A percentile compares a stretch with the other conserved stretches of the same genome.
Evolutionary conservation across 2,113 vertebrate genomes (phyloP).

Genomic region (Megaptera novaeangliae): DNA sequence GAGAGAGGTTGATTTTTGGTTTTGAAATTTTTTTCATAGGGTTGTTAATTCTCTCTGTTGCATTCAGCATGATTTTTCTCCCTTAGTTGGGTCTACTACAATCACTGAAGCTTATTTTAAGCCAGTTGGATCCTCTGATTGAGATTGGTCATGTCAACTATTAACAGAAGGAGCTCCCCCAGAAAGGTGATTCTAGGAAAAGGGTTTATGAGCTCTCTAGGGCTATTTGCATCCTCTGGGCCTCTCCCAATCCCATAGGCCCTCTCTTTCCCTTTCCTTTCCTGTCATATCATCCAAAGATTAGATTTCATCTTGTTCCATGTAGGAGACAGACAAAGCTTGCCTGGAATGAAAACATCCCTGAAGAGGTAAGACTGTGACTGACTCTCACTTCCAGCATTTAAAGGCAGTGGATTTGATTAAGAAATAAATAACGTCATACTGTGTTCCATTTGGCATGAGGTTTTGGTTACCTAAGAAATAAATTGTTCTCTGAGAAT

Average conservation of each 20-base stretch:
- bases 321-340: constrained; percentile 48
- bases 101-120: background rate
- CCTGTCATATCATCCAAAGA: constrained; percentile 22
- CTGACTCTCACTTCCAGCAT: constrained; percentile 52
- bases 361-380: constrained; percentile 54
- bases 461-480: constrained; percentile 33
- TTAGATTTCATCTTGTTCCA: constrained; percentile 37
- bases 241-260: background rate
- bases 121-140: background rate
- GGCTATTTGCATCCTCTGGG: background rate
- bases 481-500: background rate
- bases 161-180: background rate
- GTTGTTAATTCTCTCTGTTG: background rate
- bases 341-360: constrained; percentile 59
- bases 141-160: background rate
- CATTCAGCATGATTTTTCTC: background rate
- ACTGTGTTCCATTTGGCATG: background rate
- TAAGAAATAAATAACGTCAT: constrained; percentile 59
- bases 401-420: constrained; percentile 50
- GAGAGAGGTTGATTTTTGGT: background rate
- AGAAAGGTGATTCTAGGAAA: background rate
- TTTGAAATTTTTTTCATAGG: background rate
- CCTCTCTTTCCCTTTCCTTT: background rate
- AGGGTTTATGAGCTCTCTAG: background rate
- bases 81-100: background rate